These are phyloP conservation scores for Cyclargus thomasi DNA, from an alignment of 1,140 invertebrate genomes.

Conservation along the genomic window DNA sequence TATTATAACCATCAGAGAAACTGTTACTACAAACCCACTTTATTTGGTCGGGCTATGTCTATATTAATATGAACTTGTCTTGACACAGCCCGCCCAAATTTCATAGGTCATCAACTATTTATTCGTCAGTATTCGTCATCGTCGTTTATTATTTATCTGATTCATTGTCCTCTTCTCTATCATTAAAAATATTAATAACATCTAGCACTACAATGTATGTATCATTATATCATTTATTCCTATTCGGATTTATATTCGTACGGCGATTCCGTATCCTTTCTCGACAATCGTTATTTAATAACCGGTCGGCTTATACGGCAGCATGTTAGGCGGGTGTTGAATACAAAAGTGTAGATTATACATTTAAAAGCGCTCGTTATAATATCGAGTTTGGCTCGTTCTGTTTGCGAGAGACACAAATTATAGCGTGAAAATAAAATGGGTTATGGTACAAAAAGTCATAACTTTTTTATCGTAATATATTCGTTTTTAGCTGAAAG, in stretches of 20 bases:
- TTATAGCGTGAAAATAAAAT: not conserved
- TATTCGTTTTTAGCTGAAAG: no score
- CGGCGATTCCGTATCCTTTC: not conserved
- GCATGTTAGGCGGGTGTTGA: slow-evolving; percentile 30
- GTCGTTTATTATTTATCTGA: no score
- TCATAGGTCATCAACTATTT: no score
- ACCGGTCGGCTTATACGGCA: slow-evolving; percentile 4
- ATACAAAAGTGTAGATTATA: slow-evolving; percentile 46
- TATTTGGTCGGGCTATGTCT: no score
- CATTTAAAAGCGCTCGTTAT: slow-evolving; percentile 58
- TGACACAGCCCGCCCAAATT: no score
- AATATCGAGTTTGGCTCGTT: slow-evolving; percentile 41
- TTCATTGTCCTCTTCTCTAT: no score
- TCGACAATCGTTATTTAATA: slow-evolving; percentile 3
- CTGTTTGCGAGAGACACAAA: slow-evolving; percentile 24
- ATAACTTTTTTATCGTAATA: not conserved
- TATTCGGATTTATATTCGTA: not conserved
- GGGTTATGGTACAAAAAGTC: not conserved
- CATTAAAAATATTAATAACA: no score
- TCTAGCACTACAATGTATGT: not conserved
- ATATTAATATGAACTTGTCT: no score
- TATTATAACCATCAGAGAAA: no score
- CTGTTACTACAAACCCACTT: no score
- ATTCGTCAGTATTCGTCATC: no score
- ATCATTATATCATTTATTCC: not conserved